Evolutionary conservation across 1,140 invertebrate species (phyloP), one percentile per base, ranked within the genome.

Genomic region (Glossosoma conforme): DNA sequence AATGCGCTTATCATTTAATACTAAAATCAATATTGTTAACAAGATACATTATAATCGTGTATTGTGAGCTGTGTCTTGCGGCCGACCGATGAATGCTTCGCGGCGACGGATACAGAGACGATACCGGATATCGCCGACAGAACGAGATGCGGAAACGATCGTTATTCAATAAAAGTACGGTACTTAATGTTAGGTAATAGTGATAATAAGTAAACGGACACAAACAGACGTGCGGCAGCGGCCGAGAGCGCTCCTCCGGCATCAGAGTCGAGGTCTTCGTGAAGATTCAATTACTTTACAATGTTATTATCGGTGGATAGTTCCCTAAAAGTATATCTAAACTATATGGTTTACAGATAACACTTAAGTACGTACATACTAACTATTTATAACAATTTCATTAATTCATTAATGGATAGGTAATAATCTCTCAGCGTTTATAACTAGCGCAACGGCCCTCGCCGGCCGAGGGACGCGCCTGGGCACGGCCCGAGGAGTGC

Each of bases 281-380:
- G 48, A 51, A 51, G 18, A 51, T 44, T 51, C 48, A 54, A 54
- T 47, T 54, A 54, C 45, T 54, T 54, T 54, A 54, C 52, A 54
- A 54, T 54, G 44, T 54, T 48, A 54, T 25, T 46, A 50, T 46
- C 41, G 35, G 42, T 54, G 56, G 56, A 58, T 51, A 54, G 30
- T 57, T 55, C 52, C 52, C 52, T 55, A 58, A 55, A 55, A 55
- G 52, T 58, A 55, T 54, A 45, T 60, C 63, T 65, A 65, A 58
- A 65, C 60, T 65, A 61, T 67, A 65, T 65, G 61, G 65, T 64
- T 60, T 65, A 67, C 65, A 65, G 61, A 61, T 65, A 67, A 67
- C 65, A 67, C 62, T 67, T 64, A 66, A 58, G 58, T 64, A 62
- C 57, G 57, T 59, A 59, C 57, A 59, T 59, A 59, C 57, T 60